Percentiles rank a stretch among this genome's conserved stretches.
Conservation (phyloP, 2,888 invertebrate species). For the Bellardia pandia region DNA sequence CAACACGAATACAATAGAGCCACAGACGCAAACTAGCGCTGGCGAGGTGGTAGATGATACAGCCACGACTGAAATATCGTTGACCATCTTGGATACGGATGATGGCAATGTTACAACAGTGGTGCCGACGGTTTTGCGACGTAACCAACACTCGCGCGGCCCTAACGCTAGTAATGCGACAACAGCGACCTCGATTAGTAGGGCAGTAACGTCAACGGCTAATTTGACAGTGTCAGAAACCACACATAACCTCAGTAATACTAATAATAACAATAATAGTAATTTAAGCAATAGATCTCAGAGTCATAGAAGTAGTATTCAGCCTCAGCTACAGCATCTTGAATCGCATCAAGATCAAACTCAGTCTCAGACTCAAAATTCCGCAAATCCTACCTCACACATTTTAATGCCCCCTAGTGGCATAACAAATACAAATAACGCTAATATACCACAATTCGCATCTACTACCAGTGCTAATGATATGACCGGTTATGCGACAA, state of each 20-base stretch:
- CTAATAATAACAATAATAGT: conserved; percentile 80
- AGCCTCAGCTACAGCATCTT: conserved; percentile 53
- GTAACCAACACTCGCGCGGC: conserved; percentile 46
- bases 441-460: conserved; percentile 86
- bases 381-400: conserved; percentile 76
- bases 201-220: conserved; percentile 41
- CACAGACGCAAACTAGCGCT: conserved; percentile 30
- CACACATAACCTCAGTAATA: conserved; percentile 73
- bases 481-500: conserved; percentile 53
- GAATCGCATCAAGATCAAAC: conserved; percentile 78
- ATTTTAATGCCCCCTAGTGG: conserved; percentile 86
- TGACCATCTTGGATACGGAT: conserved; percentile 57
- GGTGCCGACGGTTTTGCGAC: conserved; percentile 51
- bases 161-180: conserved; percentile 27
- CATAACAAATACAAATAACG: conserved; percentile 45
- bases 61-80: conserved; percentile 30
- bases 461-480: conserved; percentile 78
- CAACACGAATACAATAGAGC: conserved; percentile 38
- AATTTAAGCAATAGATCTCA: conserved; percentile 64
- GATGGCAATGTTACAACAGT: conserved; percentile 61
- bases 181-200: conserved; percentile 19
- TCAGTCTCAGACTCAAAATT: conserved; percentile 71
- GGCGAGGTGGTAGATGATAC: conserved; percentile 53
- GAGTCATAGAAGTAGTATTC: conserved; percentile 54
- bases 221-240: conserved; percentile 64